Evolutionary conservation across 1,140 invertebrate genomes (phyloP).

Genomic region (Eumaeus atala): DNA sequence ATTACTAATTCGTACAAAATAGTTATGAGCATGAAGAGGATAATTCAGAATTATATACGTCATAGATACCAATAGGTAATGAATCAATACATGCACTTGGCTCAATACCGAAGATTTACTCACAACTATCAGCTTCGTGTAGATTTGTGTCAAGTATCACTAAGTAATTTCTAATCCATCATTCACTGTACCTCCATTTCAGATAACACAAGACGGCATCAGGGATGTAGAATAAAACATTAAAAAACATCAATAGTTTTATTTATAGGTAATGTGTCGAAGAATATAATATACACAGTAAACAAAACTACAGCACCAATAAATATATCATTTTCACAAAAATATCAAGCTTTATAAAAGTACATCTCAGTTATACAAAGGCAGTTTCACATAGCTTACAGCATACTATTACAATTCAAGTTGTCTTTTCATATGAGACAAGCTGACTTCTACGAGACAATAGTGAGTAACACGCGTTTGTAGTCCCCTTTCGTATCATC

Average conservation of each 20-base stretch:
- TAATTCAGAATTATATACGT: too few species aligned
- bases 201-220: slow-evolving; percentile 71
- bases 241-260: slow-evolving; percentile 65
- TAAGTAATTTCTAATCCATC: background rate
- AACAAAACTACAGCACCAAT: slow-evolving; percentile 73
- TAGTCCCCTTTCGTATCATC: slow-evolving; percentile 71
- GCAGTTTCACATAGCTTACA: slow-evolving; percentile 53
- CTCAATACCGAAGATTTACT: too few species aligned
- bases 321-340: slow-evolving; percentile 73
- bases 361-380: slow-evolving; percentile 62
- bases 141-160: background rate
- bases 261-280: slow-evolving; percentile 51
- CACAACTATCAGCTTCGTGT: too few species aligned
- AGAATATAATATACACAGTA: slow-evolving; percentile 61
- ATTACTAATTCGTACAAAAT: too few species aligned
- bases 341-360: slow-evolving; percentile 63
- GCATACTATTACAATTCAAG: slow-evolving; percentile 21
- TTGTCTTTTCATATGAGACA: slow-evolving; percentile 51
- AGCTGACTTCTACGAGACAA: slow-evolving; percentile 56
- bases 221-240: slow-evolving; percentile 58
- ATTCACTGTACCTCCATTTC: slow-evolving; percentile 27
- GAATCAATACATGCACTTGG: too few species aligned
- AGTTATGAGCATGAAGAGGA: too few species aligned
- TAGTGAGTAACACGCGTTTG: slow-evolving; percentile 66
- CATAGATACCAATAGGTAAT: too few species aligned